A percentile compares a stretch with the other conserved stretches of the same genome.
Conservation (phyloP, 2,797 vertebrate genomes). For the Scleropages formosus region DNA sequence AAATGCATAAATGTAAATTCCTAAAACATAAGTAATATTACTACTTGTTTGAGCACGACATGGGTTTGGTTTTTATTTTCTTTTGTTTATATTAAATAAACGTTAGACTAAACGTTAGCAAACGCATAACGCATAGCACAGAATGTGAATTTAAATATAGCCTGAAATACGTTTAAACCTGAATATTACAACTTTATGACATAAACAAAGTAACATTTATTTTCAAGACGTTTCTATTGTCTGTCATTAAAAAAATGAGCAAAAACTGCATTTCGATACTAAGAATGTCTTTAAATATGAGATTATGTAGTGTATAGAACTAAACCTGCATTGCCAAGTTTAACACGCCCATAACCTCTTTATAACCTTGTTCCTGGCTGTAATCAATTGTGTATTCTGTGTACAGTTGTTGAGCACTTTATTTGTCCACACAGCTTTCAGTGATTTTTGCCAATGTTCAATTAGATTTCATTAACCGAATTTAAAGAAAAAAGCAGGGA, state of each 20-base stretch:
- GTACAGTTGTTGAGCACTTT: too few relatives aligned
- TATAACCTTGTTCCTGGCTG: too few relatives aligned
- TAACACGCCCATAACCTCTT: not conserved
- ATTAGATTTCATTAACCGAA: too few relatives aligned
- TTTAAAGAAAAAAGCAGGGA: too few relatives aligned
- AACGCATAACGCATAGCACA: not conserved
- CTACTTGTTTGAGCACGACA: conserved; percentile 78
- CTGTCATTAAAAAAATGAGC: not conserved
- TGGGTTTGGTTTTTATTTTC: conserved; percentile 66
- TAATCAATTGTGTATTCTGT: too few relatives aligned
- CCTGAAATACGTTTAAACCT: not conserved
- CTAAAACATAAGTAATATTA: conserved; percentile 72
- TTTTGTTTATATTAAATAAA: conserved; percentile 36
- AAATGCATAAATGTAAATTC: conserved; percentile 79
- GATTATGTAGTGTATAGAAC: too few relatives aligned
- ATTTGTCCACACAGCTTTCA: too few relatives aligned
- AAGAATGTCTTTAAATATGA: not conserved
- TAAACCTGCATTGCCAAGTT: conserved; percentile 17
- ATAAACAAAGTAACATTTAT: not conserved
- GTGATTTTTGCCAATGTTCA: too few relatives aligned
- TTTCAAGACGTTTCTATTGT: not conserved
- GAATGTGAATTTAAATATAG: not conserved
- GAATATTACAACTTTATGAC: too few relatives aligned
- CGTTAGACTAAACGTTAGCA: not conserved
- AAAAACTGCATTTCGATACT: not conserved